These are phyloP conservation scores for Escarpia spicata DNA, from an alignment of 2,888 invertebrate species.

Conservation along the genomic window DNA sequence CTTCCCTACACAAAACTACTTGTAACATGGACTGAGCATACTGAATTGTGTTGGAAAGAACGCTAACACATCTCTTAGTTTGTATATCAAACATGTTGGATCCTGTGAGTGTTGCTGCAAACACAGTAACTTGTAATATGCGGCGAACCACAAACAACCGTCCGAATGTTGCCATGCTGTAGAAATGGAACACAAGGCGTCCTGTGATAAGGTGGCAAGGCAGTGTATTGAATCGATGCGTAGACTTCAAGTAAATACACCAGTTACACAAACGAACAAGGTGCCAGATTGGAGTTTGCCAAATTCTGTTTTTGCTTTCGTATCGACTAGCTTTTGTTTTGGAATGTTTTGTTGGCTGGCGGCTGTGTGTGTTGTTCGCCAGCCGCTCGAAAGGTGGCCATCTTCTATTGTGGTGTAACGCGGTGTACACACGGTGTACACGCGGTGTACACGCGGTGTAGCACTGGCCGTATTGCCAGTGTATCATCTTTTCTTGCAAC, in stretches of 20 bases:
- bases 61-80: too few relatives aligned
- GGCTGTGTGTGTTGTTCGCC: neutral
- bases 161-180: neutral
- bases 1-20: neutral
- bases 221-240: neutral
- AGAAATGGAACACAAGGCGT: neutral
- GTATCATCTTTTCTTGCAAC: neutral
- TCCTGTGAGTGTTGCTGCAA: neutral
- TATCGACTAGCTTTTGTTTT: constrained; percentile 14
- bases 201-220: neutral
- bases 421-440: too few relatives aligned
- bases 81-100: too few relatives aligned
- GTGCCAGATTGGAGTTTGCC: neutral
- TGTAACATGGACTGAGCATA: neutral
- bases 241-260: neutral
- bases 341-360: neutral
- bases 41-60: neutral
- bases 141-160: neutral
- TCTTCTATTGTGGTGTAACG: neutral
- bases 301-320: constrained; percentile 12
- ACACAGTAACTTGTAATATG: neutral
- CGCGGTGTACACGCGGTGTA: neutral
- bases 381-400: neutral
- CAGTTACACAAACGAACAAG: neutral
- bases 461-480: neutral